A percentile compares a stretch with the other conserved stretches of the same genome.
phyloP scores from a whole-genome alignment of 2,797 vertebrate species.

The Scolopax bukidnonensis region DNA sequence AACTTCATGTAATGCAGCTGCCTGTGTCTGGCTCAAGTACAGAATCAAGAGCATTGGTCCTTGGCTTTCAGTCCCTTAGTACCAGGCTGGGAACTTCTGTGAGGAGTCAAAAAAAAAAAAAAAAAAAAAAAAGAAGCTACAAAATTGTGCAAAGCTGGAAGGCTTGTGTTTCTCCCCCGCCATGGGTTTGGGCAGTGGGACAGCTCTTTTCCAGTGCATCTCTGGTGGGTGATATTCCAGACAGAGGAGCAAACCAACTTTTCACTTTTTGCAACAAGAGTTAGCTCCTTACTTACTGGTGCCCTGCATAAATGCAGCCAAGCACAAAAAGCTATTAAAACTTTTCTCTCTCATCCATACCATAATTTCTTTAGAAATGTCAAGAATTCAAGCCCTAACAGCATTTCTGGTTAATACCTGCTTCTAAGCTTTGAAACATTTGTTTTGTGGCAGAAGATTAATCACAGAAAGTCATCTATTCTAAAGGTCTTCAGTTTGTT shows the following conservation, averaged over 20 bases:
- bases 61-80: background rate
- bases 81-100: background rate
- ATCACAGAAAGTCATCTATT: background rate
- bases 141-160: background rate
- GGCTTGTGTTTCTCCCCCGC: background rate
- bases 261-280: background rate
- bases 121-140: background rate
- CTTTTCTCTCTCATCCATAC: background rate
- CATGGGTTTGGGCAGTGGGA: background rate
- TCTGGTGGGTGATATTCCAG: background rate
- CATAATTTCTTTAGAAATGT: background rate
- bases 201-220: background rate
- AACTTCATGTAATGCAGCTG: background rate
- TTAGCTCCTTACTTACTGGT: background rate
- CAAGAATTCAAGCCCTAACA: background rate
- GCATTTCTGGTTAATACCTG: constrained; percentile 8
- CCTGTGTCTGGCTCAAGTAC: background rate
- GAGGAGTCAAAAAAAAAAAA: background rate
- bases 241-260: background rate
- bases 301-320: background rate
- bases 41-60: background rate
- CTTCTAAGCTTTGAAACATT: background rate
- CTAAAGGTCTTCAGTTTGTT: background rate
- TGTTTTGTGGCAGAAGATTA: background rate
- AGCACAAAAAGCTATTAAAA: background rate